Percentiles rank a stretch among this genome's conserved stretches.
Evolutionary conservation across 2,797 vertebrate species (phyloP).

Genomic region (Rhinatrema bivittatum): DNA sequence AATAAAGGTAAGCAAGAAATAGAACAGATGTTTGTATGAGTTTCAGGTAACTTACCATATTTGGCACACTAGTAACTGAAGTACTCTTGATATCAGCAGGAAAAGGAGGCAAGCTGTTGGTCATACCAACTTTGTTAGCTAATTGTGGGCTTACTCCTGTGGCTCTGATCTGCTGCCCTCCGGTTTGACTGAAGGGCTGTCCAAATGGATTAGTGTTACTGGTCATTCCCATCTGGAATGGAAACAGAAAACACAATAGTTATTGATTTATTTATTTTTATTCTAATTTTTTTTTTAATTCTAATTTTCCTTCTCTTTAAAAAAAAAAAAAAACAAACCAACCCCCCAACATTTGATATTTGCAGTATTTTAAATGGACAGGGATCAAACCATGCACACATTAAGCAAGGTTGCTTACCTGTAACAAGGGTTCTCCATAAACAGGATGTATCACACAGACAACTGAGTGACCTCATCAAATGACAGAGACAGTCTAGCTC

Average conservation of each 20-base stretch:
- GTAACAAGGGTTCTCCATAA: no score
- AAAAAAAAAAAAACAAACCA: not conserved
- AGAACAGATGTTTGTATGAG: no score
- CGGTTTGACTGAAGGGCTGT: constrained; percentile 78
- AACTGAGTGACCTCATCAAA: no score
- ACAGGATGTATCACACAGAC: no score
- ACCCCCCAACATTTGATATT: no score
- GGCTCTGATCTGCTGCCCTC: constrained; percentile 81
- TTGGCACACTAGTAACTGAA: constrained; percentile 77
- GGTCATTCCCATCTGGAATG: constrained; percentile 78
- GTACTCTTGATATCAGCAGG: constrained; percentile 84
- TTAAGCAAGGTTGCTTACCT: no score
- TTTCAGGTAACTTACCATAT: constrained; percentile 86
- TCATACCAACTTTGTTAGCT: constrained; percentile 76
- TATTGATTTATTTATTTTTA: no score
- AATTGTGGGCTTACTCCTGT: constrained; percentile 75
- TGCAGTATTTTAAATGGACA: no score
- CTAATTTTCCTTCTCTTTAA: not conserved
- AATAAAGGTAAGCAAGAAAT: no score
- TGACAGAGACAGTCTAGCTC: no score
- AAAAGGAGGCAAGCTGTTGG: constrained; percentile 83
- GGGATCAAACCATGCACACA: no score
- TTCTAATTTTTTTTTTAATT: no score
- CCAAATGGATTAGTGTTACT: constrained; percentile 80
- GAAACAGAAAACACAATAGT: constrained; percentile 8